Base-by-base conservation (phyloP, 2,888 invertebrate species). In the Lochmaea crataegi region DNA sequence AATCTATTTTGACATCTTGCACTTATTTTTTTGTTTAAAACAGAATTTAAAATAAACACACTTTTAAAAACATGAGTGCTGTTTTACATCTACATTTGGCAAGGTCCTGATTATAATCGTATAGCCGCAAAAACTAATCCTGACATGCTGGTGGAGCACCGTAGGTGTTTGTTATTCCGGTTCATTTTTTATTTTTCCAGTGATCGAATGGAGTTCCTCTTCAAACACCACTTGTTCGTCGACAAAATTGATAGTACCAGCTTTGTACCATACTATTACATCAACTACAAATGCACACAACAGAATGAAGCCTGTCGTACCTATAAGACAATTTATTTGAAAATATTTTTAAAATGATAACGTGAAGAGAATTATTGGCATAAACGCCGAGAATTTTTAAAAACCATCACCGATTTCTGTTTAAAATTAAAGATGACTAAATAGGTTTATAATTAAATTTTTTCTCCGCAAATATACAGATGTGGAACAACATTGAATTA, bases 271-370 rank as follows among this genome's bases (percentile, higher is more conserved):
- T 41, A 97, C 96, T 66, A 96, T 90, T 81, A 96, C 85, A 88
- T 97, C 97, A 87, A 96, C 94, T 79, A 96, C 89, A 86, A 96
- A 96, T 73, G 96, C 97, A 71, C 95, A 89, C 83, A 95, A 90
- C 90, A 97, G 92, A 76, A 97, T 92, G 41, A 92, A 92, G 66
- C 95, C 94, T 0, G 96, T 96, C 71, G 94, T 93, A 81, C 96
- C 96, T 96, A 87, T 0, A 85, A 86, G 72, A 74, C 14, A 53
- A 63, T 63, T 69, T 69, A 16, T 38, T 32, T 66, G 79, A 71
- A 76, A 68, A 71, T 32, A 72, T 45, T 45, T 45, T 45, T 14
- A 12, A 45, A 38, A 38, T 38, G 32, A 7, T 38, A 9, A 38
- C 7, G 32, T 38, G 7, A 38, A 38, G 9, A 7, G 9, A 7